phyloP scores from a whole-genome alignment of 2,888 invertebrate genomes.

The Sphecodes monilicornis region DNA sequence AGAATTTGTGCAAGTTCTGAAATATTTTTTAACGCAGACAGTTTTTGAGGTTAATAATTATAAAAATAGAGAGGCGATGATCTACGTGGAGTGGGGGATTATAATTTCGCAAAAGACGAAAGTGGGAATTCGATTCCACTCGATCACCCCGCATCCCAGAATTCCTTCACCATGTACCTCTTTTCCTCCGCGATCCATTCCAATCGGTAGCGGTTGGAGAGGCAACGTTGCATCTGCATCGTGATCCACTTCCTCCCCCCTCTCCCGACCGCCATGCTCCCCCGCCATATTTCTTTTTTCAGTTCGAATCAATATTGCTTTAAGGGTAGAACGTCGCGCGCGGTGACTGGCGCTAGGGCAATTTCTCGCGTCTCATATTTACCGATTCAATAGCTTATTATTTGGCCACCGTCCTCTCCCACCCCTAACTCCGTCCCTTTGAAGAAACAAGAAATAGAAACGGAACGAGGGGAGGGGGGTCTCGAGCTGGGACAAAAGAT shows the following conservation, averaged over 20 bases:
- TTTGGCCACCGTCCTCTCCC: neutral
- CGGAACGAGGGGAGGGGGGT: neutral
- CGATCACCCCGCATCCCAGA: neutral
- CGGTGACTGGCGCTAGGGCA: neutral
- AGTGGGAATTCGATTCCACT: neutral
- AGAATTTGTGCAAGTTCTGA: too few relatives aligned
- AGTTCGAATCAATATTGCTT: slow-evolving; percentile 35
- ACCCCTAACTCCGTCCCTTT: neutral
- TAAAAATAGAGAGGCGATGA: neutral
- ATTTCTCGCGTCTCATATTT: slow-evolving; percentile 20
- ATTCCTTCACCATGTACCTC: neutral
- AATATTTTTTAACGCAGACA: neutral
- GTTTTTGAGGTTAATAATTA: neutral
- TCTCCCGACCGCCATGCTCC: neutral
- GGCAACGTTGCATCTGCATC: slow-evolving; percentile 64
- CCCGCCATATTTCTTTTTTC: slow-evolving; percentile 20
- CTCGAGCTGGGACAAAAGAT: neutral
- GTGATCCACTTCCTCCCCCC: slow-evolving; percentile 43
- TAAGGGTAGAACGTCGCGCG: slow-evolving; percentile 7
- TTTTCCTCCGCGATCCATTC: slow-evolving; percentile 58
- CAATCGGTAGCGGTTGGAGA: slow-evolving; percentile 61
- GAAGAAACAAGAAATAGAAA: slow-evolving; percentile 11
- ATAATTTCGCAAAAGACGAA: neutral
- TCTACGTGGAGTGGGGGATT: neutral
- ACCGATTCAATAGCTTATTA: slow-evolving; percentile 29